Evolutionary conservation across 2,888 invertebrate species (phyloP).

Genomic region (Chrysomela aeneicollis): DNA sequence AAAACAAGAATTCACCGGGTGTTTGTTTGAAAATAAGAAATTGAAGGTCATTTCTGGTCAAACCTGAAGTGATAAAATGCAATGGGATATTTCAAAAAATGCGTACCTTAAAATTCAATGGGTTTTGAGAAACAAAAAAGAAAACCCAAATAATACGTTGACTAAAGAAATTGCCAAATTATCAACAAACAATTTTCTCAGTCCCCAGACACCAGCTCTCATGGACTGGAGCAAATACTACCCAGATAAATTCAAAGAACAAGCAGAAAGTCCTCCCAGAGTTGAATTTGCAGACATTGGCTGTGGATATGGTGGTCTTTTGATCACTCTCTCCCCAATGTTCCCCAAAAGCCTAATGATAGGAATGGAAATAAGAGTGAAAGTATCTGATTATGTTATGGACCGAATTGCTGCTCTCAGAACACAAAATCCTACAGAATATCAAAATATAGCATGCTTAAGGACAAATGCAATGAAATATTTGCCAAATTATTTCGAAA

Average conservation of each 20-base stretch:
- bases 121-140: too few relatives aligned
- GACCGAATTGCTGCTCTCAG: conserved; percentile 92
- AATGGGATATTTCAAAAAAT: too few relatives aligned
- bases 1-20: too few relatives aligned
- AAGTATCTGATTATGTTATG: conserved; percentile 98
- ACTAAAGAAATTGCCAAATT: too few relatives aligned
- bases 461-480: conserved; percentile 99
- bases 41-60: too few relatives aligned
- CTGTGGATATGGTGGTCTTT: conserved; percentile 96
- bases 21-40: too few relatives aligned
- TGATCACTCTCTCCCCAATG: conserved; percentile 90
- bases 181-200: conserved; percentile 56
- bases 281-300: conserved; percentile 97
- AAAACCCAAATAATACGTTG: too few relatives aligned
- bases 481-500: conserved; percentile 94
- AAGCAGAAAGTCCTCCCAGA: conserved; percentile 52
- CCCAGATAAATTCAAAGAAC: conserved; percentile 64
- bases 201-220: conserved; percentile 81
- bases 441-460: conserved; percentile 93
- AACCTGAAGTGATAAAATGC: too few relatives aligned
- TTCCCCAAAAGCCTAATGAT: conserved; percentile 89
- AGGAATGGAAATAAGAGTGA: conserved; percentile 91
- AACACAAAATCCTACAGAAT: conserved; percentile 75
- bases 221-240: conserved; percentile 89
- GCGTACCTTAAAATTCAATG: too few relatives aligned